phyloP scores from a whole-genome alignment of 23 tunicate species.

The Corella eumyota region DNA sequence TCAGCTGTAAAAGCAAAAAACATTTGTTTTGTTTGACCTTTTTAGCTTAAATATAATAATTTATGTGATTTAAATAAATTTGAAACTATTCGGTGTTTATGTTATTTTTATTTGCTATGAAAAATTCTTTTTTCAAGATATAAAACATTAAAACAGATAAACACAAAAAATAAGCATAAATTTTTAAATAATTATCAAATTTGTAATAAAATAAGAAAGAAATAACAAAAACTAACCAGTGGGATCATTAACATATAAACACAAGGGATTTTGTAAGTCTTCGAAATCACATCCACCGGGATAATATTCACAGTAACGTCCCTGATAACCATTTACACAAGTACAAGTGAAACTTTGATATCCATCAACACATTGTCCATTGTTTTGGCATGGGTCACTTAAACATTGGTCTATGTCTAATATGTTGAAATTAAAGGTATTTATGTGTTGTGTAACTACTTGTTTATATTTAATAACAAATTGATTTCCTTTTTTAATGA shows the following conservation, averaged over 20 bases:
- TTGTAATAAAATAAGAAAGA: not conserved
- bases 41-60: not conserved
- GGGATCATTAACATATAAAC: slow-evolving; percentile 23
- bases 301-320: slow-evolving; percentile 52
- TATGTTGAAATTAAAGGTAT: not conserved
- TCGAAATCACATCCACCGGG: slow-evolving; percentile 79
- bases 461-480: not conserved
- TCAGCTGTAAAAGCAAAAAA: slow-evolving; percentile 18
- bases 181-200: not conserved
- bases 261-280: slow-evolving; percentile 20
- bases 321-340: slow-evolving; percentile 21
- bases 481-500: too few relatives aligned
- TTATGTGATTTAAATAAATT: not conserved
- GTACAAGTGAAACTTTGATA: slow-evolving; percentile 32
- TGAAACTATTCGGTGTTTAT: too few relatives aligned
- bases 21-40: not conserved
- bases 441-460: not conserved
- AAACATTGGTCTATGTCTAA: slow-evolving; percentile 45
- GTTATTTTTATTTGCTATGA: too few relatives aligned
- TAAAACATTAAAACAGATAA: too few relatives aligned
- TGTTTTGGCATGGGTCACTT: slow-evolving; percentile 48
- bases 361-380: slow-evolving; percentile 50
- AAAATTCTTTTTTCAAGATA: too few relatives aligned
- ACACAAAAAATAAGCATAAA: too few relatives aligned
- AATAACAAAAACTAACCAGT: slow-evolving; percentile 10